Evolutionary conservation across 2,113 vertebrate genomes (phyloP).

Genomic region (Poicephalus meyeri): DNA sequence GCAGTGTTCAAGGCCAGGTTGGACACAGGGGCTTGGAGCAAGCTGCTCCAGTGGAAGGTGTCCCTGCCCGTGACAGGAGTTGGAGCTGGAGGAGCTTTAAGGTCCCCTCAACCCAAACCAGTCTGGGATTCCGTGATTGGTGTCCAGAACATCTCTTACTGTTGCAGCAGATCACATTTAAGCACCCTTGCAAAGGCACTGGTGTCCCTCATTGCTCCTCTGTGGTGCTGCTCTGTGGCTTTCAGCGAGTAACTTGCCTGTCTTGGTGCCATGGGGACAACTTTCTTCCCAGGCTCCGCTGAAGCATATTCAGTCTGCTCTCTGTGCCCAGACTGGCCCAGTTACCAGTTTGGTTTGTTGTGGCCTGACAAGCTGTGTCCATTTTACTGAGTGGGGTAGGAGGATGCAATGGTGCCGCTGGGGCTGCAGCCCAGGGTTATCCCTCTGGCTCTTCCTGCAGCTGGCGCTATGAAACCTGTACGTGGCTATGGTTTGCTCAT

Average conservation of each 20-base stretch:
- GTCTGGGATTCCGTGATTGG: background rate
- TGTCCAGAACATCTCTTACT: background rate
- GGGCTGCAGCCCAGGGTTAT: rapidly evolving
- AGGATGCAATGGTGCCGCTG: rapidly evolving
- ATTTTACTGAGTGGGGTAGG: rapidly evolving
- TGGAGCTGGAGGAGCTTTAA: background rate
- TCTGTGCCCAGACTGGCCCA: background rate
- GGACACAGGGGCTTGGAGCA: background rate
- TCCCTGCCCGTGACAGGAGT: background rate
- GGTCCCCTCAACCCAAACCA: background rate
- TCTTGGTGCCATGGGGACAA: background rate
- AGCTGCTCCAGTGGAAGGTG: background rate
- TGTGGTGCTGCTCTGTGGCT: background rate
- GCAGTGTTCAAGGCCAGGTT: background rate
- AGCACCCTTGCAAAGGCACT: background rate
- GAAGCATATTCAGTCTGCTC: rapidly evolving
- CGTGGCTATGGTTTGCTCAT: rapidly evolving
- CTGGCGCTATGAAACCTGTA: background rate
- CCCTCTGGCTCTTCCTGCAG: background rate
- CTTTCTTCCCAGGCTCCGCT: background rate
- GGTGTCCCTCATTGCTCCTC: background rate
- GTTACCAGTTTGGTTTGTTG: background rate
- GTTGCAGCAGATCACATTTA: background rate
- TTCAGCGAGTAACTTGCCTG: background rate
- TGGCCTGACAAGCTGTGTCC: background rate